Conservation (phyloP, 1,140 invertebrate species). For the Portunus trituberculatus region DNA sequence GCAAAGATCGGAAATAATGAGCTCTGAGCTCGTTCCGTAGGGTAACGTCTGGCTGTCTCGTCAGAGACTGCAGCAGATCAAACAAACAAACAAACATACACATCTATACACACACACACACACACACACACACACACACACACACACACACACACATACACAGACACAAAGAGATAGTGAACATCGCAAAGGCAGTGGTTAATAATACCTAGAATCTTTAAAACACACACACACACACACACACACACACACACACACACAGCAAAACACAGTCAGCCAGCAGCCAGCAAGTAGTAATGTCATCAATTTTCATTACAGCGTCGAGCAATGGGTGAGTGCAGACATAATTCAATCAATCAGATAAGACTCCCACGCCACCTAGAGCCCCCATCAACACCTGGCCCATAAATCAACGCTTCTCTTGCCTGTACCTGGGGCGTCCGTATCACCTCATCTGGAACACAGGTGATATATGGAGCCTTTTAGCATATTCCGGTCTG, state of each 20-base stretch:
- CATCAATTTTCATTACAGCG: not conserved
- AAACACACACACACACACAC: conserved; percentile 15
- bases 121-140: too few species aligned
- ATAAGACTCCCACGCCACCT: not conserved
- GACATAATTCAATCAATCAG: conserved; percentile 4
- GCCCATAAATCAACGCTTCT: not conserved
- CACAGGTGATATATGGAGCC: conserved; percentile 13
- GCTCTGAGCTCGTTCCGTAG: too few species aligned
- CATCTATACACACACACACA: too few species aligned
- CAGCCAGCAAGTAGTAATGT: not conserved
- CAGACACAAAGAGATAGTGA: too few species aligned
- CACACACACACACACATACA: too few species aligned
- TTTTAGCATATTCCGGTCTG: not conserved
- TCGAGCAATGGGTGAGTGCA: not conserved
- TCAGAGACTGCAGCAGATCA: too few species aligned
- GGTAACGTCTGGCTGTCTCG: too few species aligned
- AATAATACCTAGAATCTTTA: too few species aligned
- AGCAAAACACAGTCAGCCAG: too few species aligned
- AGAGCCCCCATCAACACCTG: not conserved
- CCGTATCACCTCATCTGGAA: conserved; percentile 6
- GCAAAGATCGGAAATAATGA: too few species aligned
- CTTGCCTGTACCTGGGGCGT: not conserved
- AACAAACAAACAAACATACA: too few species aligned
- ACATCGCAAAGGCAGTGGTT: too few species aligned
- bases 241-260: not conserved